Base-by-base conservation (phyloP, 92 coral and sea anemone genomes). In the Epizoanthus ramosus region DNA sequence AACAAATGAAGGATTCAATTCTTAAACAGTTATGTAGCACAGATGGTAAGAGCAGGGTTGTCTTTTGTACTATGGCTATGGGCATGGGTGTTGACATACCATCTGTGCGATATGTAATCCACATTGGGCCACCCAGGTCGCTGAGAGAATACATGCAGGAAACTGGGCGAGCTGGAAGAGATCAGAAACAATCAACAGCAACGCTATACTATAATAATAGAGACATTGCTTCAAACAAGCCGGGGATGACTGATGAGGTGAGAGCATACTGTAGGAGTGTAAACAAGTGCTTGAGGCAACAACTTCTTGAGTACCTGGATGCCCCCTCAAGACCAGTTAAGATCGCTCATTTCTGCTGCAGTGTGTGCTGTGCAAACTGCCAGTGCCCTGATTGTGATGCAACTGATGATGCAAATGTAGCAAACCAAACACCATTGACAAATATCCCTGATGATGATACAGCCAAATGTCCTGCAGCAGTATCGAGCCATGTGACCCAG, bases 81-180 rank as follows among this genome's bases (percentile, higher is more conserved):
- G 93, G 93, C 3, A 87, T 90, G 90, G 94, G 94, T 17, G 89
- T 91, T 37, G 93, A 90, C 68, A 87, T 90, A 45, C 76, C 54
- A 56, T 18, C 87, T 0, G 84, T 72, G 3, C 57, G 90, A 53
- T 0, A 87, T 9, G 73, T 91, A 31, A 80, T 91, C 33, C 92
- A 88, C 77, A 75, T 85, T 24, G 87, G 87, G 17, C 94, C 91
- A 15, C 92, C 88, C 35, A n/a, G 89, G 3, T 80, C 87, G 3
- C 54, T 91, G 4, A 63, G 86, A 69, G 94, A 85, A 52, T 87
- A 87, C 33, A 61, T 87, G 25, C 94, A 87, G 68, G 91, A 91
- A 63, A 91, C 91, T 60, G 91, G 94, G 15, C 63, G 87, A 12
- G 89, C 89, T 79, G 88, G 91, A 22, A 68, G 90, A 13, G 91